Percentiles rank a stretch among this genome's conserved stretches.
phyloP scores from a whole-genome alignment of 2,888 invertebrate species.

The Acleris sparsana region DNA sequence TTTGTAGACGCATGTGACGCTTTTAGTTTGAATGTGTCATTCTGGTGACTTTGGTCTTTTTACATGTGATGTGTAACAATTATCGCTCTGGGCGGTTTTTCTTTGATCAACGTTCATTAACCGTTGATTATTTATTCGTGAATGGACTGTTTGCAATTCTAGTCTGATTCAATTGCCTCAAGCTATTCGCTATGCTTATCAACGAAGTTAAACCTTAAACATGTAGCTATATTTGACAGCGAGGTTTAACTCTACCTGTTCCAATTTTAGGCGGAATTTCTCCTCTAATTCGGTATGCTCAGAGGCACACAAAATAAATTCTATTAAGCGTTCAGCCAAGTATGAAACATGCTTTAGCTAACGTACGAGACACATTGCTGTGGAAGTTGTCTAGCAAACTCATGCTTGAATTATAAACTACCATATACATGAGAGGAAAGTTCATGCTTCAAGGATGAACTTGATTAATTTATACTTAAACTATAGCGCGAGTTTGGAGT shows the following conservation, averaged over 20 bases:
- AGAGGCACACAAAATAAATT: slow-evolving; percentile 31
- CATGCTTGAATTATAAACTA: neutral
- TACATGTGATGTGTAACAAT: neutral
- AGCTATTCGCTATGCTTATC: neutral
- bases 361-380: slow-evolving; percentile 7
- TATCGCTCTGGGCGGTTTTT: slow-evolving; percentile 1
- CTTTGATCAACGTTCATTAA: slow-evolving; percentile 1
- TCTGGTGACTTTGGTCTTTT: neutral
- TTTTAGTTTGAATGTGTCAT: neutral
- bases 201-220: neutral
- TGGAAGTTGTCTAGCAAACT: slow-evolving; percentile 2
- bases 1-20: neutral
- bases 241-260: slow-evolving; percentile 15
- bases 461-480: no score
- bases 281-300: slow-evolving; percentile 34
- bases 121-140: neutral
- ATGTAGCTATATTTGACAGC: slow-evolving; percentile 4
- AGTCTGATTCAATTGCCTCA: neutral
- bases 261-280: slow-evolving; percentile 29
- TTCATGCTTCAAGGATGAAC: no score
- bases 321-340: slow-evolving; percentile 33
- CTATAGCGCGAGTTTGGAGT: no score
- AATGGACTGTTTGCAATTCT: neutral
- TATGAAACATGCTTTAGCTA: slow-evolving; percentile 27
- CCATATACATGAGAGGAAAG: neutral